Evolutionary conservation across 2,888 invertebrate genomes (phyloP).

Genomic region (Cosmopolites sordidus): DNA sequence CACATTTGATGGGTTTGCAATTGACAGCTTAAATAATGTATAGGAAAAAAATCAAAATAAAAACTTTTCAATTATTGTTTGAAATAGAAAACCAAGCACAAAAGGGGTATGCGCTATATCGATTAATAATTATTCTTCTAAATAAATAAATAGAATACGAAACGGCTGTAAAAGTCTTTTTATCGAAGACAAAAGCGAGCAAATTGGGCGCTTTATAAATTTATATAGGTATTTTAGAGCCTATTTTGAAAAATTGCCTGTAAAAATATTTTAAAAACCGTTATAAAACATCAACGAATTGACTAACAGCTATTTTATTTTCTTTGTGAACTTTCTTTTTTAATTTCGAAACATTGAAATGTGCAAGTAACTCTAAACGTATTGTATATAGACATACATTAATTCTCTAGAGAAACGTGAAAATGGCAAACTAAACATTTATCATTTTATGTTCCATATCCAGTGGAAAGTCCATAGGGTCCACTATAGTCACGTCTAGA

Average conservation of each 20-base stretch:
- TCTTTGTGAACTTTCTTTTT: background rate
- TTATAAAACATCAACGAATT: background rate
- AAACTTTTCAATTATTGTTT: too few species aligned
- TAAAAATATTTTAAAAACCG: background rate
- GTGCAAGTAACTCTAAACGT: background rate
- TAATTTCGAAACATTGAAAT: background rate
- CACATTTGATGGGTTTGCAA: too few species aligned
- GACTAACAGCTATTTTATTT: background rate
- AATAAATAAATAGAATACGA: too few species aligned
- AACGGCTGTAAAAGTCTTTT: too few species aligned
- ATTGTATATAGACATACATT: background rate
- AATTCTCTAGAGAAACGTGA: background rate
- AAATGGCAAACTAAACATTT: conserved; percentile 1
- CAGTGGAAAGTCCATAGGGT: background rate
- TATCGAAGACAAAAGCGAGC: too few species aligned
- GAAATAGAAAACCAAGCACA: too few species aligned
- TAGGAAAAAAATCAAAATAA: too few species aligned
- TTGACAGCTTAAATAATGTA: too few species aligned
- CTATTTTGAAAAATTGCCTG: background rate
- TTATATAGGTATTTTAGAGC: background rate
- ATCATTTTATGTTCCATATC: conserved; percentile 1
- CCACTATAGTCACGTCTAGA: background rate
- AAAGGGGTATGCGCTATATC: too few species aligned
- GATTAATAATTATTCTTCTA: too few species aligned
- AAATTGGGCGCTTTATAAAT: too few species aligned